Percentiles rank a stretch among this genome's conserved stretches.
These are phyloP conservation scores for Melieria omissa DNA, from an alignment of 2,888 invertebrate genomes.

Conservation along the genomic window DNA sequence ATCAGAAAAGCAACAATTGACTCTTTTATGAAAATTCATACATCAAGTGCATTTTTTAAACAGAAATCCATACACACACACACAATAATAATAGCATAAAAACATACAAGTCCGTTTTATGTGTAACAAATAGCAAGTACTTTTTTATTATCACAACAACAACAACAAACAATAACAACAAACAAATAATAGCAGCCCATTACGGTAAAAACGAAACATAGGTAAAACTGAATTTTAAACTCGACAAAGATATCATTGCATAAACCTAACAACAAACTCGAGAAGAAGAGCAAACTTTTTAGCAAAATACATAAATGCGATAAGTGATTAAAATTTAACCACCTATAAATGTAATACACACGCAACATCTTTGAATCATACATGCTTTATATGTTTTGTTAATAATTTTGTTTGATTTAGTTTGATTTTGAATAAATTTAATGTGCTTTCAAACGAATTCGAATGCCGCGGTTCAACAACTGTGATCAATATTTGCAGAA, in stretches of 20 bases:
- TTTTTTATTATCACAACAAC: not conserved
- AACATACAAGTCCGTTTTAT: slow-evolving; percentile 17
- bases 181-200: not conserved
- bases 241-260: not conserved
- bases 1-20: too few species aligned
- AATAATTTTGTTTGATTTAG: too few species aligned
- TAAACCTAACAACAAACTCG: not conserved
- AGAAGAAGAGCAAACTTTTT: slow-evolving; percentile 1
- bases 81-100: slow-evolving; percentile 39
- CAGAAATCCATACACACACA: slow-evolving; percentile 37
- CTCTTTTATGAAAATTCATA: too few species aligned
- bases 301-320: not conserved
- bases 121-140: not conserved
- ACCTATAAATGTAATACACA: slow-evolving; percentile 17
- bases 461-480: not conserved
- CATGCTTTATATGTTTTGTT: too few species aligned
- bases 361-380: too few species aligned
- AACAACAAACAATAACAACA: not conserved
- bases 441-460: not conserved
- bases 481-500: not conserved
- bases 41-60: too few species aligned
- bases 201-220: not conserved
- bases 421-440: not conserved
- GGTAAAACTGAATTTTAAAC: slow-evolving; percentile 1
- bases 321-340: slow-evolving; percentile 15